Evolutionary conservation across 2,888 invertebrate genomes (phyloP), one percentile per base, ranked within the genome.

Genomic region (Tiliacea citrago): DNA sequence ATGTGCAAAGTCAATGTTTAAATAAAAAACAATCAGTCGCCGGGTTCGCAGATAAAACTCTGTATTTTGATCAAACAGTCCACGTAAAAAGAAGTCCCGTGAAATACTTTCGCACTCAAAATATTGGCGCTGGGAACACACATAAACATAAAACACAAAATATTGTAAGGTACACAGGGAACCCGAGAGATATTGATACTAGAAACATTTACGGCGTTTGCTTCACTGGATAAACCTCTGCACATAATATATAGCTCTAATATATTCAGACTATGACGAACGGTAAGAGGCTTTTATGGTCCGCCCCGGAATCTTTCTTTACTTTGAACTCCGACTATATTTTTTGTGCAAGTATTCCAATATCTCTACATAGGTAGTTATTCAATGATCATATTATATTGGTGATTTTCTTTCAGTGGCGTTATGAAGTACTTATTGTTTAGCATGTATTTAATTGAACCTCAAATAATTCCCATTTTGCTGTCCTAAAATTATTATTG

Each of bases 211-310:
- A 86, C 84, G 77, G 82, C 68, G 84, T 71, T 88, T 77, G 88
- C 84, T 81, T 73, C 86, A 86, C 61, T 45, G 84, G 86, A 86
- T 87, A 86, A 86, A 86, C 78, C 86, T 57, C 66, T 70, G 78
- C 79, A 75, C 75, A 78, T 81, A 79, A 86, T 86, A 85, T 82
- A 82, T 82, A 82, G 75, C 73, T 80, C 58, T 91, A 90, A 92
- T 93, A 91, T 92, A 92, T 92, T 91, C 90, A 82, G 84, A 84
- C 86, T 88, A 91, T 91, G 91, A 91, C 86, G 88, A 86, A 92
- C 90, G 88, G 86, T 88, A 88, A 89, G 86, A 87, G 87, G 85
- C 82, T 90, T 89, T 89, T 86, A 86, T 87, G 83, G 73, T 82
- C 79, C 83, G 85, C 76, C 69, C 72, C 77, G 80, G 85, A 87